These are phyloP conservation scores for Lysiphlebus fabarum DNA, from an alignment of 1,140 invertebrate genomes.

Conservation along the genomic window DNA sequence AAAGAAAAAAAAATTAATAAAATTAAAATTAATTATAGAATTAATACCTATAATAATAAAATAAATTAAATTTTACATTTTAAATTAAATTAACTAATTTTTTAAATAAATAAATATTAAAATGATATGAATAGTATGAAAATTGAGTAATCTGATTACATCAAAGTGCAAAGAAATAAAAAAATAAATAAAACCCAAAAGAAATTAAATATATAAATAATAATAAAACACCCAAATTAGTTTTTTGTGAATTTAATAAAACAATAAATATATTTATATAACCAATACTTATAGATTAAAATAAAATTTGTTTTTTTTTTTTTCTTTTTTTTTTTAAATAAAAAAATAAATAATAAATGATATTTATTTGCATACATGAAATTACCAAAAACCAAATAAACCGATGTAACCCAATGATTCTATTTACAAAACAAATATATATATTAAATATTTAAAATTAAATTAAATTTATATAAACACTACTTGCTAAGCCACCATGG, in stretches of 20 bases:
- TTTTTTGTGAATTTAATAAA: slow-evolving; percentile 4
- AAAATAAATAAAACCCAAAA: not conserved
- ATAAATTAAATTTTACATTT: too few relatives aligned
- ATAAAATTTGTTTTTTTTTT: not conserved
- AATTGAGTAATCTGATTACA: not conserved
- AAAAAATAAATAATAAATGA: slow-evolving; percentile 37
- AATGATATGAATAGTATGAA: not conserved
- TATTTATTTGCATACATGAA: slow-evolving; percentile 39
- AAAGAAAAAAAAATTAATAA: slow-evolving; percentile 11
- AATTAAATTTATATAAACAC: slow-evolving; percentile 23
- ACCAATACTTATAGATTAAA: slow-evolving; percentile 9
- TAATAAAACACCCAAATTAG: slow-evolving; percentile 5
- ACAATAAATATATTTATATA: not conserved
- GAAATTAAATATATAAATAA: not conserved
- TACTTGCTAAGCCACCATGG: slow-evolving; percentile 36
- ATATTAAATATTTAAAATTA: slow-evolving; percentile 9
- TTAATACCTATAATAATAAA: not conserved
- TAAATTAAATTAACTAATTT: not conserved
- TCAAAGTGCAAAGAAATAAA: not conserved
- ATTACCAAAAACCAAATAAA: slow-evolving; percentile 40
- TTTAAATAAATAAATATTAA: not conserved
- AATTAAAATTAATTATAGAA: slow-evolving; percentile 10
- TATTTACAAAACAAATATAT: slow-evolving; percentile 26
- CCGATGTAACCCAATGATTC: slow-evolving; percentile 36
- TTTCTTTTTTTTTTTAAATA: not conserved